Conservation (phyloP, 2,797 vertebrate species). For the Stomatorhinus walkeri region DNA sequence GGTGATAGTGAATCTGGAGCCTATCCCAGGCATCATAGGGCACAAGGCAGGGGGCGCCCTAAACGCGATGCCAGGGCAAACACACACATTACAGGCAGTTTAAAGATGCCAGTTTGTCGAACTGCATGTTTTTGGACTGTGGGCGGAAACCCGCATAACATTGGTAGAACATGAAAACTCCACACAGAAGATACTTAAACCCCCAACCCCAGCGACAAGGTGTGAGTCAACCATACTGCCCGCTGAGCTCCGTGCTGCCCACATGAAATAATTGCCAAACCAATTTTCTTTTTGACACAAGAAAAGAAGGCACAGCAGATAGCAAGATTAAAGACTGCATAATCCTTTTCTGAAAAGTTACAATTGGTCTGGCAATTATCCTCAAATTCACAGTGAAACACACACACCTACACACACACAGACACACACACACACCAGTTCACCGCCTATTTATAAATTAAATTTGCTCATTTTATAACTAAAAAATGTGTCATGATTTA, state of each 20-base stretch:
- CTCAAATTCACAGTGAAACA: not conserved
- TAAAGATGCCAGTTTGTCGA: not conserved
- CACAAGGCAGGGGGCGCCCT: not conserved
- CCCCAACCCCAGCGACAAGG: not conserved
- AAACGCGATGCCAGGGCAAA: not conserved
- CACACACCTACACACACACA: not conserved
- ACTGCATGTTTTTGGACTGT: conserved; percentile 2
- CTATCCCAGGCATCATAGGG: not conserved
- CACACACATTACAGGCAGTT: conserved; percentile 6
- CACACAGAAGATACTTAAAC: not conserved
- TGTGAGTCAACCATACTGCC: not conserved
- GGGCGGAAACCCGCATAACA: not conserved
- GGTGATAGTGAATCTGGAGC: not conserved
- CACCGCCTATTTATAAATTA: not conserved
- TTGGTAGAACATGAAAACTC: conserved; percentile 4
- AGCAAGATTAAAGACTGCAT: conserved; percentile 52
- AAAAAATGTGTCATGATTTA: not conserved
- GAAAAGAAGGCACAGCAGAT: conserved; percentile 53
- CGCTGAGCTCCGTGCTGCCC: not conserved
- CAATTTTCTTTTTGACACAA: conserved; percentile 49
- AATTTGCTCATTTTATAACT: not conserved
- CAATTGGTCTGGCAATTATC: not conserved
- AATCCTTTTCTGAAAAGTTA: conserved; percentile 51
- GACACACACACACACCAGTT: not conserved
- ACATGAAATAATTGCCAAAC: conserved; percentile 37